These are phyloP conservation scores for Ectropis crepuscularia DNA, from an alignment of 2,888 invertebrate genomes.

Conservation along the genomic window DNA sequence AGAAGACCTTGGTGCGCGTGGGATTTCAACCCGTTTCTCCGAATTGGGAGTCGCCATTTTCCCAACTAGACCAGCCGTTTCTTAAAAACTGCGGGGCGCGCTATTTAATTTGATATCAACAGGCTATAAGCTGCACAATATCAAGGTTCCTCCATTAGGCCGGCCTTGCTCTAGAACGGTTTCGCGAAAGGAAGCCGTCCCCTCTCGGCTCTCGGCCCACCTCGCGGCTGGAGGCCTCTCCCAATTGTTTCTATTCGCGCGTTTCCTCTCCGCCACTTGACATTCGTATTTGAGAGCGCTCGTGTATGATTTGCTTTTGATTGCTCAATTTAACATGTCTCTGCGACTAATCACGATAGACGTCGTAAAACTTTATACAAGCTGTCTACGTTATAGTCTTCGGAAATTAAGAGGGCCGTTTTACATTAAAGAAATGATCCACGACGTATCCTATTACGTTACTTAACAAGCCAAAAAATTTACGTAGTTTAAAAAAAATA, in stretches of 20 bases:
- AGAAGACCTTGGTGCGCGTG: too few species aligned
- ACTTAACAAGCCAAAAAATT: too few species aligned
- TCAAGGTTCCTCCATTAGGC: conserved; percentile 17
- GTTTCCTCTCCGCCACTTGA: conserved; percentile 22
- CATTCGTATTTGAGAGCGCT: conserved; percentile 6
- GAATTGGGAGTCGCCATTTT: too few species aligned
- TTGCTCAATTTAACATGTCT: neutral
- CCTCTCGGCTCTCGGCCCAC: conserved; percentile 23
- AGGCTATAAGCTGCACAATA: neutral
- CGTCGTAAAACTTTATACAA: neutral
- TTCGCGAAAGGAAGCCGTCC: conserved; percentile 45
- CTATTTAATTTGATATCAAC: neutral
- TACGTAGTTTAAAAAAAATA: too few species aligned
- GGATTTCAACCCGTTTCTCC: too few species aligned
- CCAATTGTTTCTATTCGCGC: conserved; percentile 25
- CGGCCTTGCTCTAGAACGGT: conserved; percentile 53
- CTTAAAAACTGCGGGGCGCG: too few species aligned
- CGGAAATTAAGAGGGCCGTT: too few species aligned
- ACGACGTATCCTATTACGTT: too few species aligned
- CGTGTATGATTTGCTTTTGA: neutral
- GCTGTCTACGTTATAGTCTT: neutral
- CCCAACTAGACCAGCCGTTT: too few species aligned
- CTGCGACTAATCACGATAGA: neutral
- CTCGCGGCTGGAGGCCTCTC: conserved; percentile 12
- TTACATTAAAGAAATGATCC: too few species aligned